phyloP scores from a whole-genome alignment of 2,888 invertebrate genomes.

The Rhodophaea formosa region DNA sequence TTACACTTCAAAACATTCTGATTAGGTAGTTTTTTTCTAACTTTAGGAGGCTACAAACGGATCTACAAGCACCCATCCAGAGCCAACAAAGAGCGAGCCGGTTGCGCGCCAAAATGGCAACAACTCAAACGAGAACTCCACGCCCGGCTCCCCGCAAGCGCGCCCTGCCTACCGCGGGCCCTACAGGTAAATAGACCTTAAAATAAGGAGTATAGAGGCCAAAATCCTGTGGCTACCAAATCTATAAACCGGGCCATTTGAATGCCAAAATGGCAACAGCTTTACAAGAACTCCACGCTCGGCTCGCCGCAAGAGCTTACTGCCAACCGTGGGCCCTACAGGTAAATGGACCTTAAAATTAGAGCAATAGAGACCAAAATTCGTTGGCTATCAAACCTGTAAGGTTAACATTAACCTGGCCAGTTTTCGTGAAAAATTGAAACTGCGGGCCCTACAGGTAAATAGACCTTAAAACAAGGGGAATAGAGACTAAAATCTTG shows the following conservation, averaged over 20 bases:
- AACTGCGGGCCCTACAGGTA: conserved; percentile 69
- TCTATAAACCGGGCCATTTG: not conserved
- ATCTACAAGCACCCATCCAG: conserved; percentile 41
- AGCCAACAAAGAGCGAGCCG: conserved; percentile 34
- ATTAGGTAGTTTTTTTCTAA: not conserved
- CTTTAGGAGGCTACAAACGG: conserved; percentile 43
- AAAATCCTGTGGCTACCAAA: not conserved
- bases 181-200: conserved; percentile 49
- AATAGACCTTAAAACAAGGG: not conserved
- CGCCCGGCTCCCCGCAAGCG: conserved; percentile 50
- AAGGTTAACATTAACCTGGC: no score
- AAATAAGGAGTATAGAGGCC: not conserved
- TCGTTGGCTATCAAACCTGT: no score
- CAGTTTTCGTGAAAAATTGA: no score
- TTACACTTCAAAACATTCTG: no score
- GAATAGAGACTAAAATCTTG: not conserved
- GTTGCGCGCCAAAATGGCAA: conserved; percentile 34
- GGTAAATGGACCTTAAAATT: no score
- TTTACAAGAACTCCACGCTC: conserved; percentile 45
- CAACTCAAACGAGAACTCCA: conserved; percentile 39
- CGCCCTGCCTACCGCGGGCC: conserved; percentile 56
- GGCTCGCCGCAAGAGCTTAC: conserved; percentile 47
- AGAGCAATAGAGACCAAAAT: no score
- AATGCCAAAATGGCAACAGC: conserved; percentile 35
- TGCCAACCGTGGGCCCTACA: conserved; percentile 57